Evolutionary conservation across 1,140 invertebrate species (phyloP), one percentile per base, ranked within the genome.

Genomic region (Ceratitis capitata): DNA sequence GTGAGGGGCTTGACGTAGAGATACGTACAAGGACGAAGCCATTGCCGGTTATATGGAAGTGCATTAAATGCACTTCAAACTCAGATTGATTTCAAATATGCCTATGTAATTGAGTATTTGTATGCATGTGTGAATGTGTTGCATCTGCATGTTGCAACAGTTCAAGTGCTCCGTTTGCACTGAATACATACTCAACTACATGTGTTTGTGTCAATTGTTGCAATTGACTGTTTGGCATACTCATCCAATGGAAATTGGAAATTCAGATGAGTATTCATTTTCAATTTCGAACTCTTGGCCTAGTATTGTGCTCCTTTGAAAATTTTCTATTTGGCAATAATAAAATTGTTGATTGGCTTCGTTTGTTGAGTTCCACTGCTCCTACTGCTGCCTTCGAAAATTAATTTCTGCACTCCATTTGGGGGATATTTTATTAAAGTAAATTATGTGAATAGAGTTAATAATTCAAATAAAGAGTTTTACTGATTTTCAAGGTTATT

Each of bases 61-160:
- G 69, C 69, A 45, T 78, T 45, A 78, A 45, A 78, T 42, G 69
- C 39, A 78, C 39, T 78, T 78, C 39, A 78, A 78, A 78, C 69
- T 78, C n/a, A 42, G 69, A 78, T 78, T 78, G 69, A 42, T 78
- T 47, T 23, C 39, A n/a, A 78, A 78, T 78, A 45, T 78, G 69
- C 69, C 69, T 45, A 45, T 23, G 42, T n/a, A 42, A 26, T 47
- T 45, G n/a, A 78, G 42, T 78, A 9, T 10, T 19, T 78, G 39
- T 9, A 69, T 19, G 5, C 39, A 9, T 23, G 32, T 19, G 64
- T 69, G 12, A 19, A 3, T 39, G 32, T 39, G 58, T 61, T 23
- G 23, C 58, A 61, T 14, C 29, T 61, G 26, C 58, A 32, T 29
- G 58, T 61, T 61, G 9, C 58, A 61, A 32, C 12, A 32, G 23